phyloP scores from a whole-genome alignment of 1,140 invertebrate genomes.

The Bombus pascuorum region DNA sequence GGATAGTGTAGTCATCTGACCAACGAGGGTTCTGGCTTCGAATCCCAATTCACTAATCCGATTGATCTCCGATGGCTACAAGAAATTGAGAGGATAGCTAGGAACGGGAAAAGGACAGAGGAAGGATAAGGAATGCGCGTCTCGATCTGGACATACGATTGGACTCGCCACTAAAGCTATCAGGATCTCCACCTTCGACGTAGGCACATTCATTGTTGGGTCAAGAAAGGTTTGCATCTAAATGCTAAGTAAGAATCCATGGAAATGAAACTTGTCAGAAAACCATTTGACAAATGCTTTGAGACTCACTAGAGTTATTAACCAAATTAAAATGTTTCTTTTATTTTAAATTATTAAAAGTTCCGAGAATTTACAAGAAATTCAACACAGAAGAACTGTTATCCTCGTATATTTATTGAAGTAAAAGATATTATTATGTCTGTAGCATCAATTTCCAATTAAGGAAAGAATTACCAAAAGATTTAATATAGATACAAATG shows the following conservation, averaged over 20 bases:
- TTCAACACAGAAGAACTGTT: no score
- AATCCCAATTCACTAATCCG: conserved; percentile 20
- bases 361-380: no score
- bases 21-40: neutral
- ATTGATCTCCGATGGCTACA: neutral
- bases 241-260: neutral
- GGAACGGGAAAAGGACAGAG: neutral
- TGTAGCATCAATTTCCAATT: no score
- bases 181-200: neutral
- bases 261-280: neutral
- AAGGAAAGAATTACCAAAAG: no score
- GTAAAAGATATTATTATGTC: no score
- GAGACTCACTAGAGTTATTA: neutral
- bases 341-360: no score
- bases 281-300: neutral
- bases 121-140: conserved; percentile 5
- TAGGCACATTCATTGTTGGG: neutral
- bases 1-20: neutral
- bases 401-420: no score
- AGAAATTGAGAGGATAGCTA: conserved; percentile 3
- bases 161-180: neutral
- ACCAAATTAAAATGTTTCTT: neutral
- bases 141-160: conserved; percentile 14
- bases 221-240: neutral
- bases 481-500: no score